These are phyloP conservation scores for Cepaea nemoralis DNA, from an alignment of 1,140 invertebrate genomes.

Conservation along the genomic window DNA sequence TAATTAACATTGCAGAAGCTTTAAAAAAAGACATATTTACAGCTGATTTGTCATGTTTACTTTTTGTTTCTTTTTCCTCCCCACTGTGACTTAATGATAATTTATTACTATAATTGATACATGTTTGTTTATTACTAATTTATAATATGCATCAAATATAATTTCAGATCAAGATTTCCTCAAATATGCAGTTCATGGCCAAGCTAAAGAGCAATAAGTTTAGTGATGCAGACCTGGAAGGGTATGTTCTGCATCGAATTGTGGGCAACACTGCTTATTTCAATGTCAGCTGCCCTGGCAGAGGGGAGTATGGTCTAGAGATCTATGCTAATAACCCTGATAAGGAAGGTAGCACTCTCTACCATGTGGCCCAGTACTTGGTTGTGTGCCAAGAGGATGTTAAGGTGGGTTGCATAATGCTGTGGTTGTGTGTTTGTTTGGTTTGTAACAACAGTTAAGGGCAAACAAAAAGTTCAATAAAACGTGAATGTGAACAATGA, in stretches of 20 bases:
- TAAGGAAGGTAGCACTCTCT: slow-evolving; percentile 68
- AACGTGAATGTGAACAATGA: too few species aligned
- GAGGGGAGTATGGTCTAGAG: slow-evolving; percentile 71
- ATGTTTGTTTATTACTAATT: too few species aligned
- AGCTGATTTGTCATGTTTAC: too few species aligned
- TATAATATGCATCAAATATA: too few species aligned
- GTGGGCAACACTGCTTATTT: slow-evolving; percentile 70
- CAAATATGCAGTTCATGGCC: slow-evolving; percentile 70
- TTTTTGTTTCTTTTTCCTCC: too few species aligned
- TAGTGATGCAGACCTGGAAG: slow-evolving; percentile 65
- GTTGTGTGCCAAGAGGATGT: slow-evolving; percentile 68
- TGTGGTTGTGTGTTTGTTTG: not conserved
- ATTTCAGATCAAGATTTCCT: slow-evolving; percentile 47
- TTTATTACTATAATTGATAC: too few species aligned
- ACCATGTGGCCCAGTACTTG: slow-evolving; percentile 70
- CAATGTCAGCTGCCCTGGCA: slow-evolving; percentile 65
- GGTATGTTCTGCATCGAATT: slow-evolving; percentile 67
- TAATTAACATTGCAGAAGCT: too few species aligned
- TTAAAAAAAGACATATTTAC: too few species aligned
- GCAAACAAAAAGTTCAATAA: too few species aligned
- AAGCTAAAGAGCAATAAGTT: slow-evolving; percentile 69
- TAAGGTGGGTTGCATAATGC: slow-evolving; percentile 42
- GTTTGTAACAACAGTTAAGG: too few species aligned
- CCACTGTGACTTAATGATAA: too few species aligned
- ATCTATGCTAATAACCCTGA: slow-evolving; percentile 71